phyloP scores from a whole-genome alignment of 2,888 invertebrate genomes.

The Chydorus sphaericus region DNA sequence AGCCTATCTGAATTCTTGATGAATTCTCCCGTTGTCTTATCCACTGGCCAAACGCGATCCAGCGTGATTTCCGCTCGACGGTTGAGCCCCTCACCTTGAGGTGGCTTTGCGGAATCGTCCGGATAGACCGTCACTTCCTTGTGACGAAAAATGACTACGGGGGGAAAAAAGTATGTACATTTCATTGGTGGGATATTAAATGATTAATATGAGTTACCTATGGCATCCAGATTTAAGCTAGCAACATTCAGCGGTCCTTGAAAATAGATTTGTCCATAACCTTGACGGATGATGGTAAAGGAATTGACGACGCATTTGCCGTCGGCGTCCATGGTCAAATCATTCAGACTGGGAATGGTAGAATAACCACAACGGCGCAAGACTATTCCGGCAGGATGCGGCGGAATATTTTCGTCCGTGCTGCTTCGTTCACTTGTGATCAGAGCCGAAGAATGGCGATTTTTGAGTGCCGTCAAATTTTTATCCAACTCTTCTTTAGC shows the following conservation, averaged over 20 bases:
- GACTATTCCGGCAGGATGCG: constrained; percentile 60
- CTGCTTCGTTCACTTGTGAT: constrained; percentile 1
- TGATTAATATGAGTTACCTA: constrained; percentile 41
- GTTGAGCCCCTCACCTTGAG: constrained; percentile 74
- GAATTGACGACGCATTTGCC: constrained; percentile 70
- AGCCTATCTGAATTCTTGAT: constrained; percentile 68
- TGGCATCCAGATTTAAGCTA: constrained; percentile 69
- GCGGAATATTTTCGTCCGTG: constrained; percentile 24
- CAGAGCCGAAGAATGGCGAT: neutral
- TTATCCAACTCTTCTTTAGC: constrained; percentile 3
- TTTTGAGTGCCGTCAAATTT: constrained; percentile 2
- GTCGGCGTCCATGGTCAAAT: constrained; percentile 56
- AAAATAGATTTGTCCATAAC: constrained; percentile 81
- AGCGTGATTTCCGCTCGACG: constrained; percentile 71
- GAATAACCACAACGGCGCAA: constrained; percentile 74
- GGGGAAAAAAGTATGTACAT: neutral
- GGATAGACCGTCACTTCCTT: constrained; percentile 94
- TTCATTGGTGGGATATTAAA: too few relatives aligned
- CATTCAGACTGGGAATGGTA: constrained; percentile 70
- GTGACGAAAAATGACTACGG: constrained; percentile 71
- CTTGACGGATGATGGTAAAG: constrained; percentile 73
- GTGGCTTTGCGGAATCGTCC: constrained; percentile 72
- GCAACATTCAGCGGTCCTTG: constrained; percentile 69
- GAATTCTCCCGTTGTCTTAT: constrained; percentile 60
- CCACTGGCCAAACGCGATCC: constrained; percentile 85